A percentile compares a stretch with the other conserved stretches of the same genome.
Evolutionary conservation across 1,140 invertebrate species (phyloP).

Genomic region (Aphelinus atriplicis): DNA sequence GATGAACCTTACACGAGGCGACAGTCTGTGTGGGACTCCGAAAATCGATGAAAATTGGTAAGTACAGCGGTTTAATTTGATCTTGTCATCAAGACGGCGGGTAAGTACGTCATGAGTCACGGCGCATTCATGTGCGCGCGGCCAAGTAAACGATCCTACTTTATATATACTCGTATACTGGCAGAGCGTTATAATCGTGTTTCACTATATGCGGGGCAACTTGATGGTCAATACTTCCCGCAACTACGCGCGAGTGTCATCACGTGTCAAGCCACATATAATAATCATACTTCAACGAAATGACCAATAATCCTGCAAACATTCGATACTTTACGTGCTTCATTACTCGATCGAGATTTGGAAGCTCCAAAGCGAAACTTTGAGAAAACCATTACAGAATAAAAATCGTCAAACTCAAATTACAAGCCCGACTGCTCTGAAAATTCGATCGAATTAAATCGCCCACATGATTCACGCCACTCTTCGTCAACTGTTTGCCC

Average conservation of each 20-base stretch:
- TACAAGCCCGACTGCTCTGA: too few relatives aligned
- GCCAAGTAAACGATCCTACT: conserved; percentile 6
- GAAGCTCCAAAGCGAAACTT: too few relatives aligned
- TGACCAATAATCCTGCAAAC: not conserved
- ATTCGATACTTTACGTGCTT: too few relatives aligned
- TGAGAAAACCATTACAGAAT: too few relatives aligned
- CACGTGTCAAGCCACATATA: not conserved
- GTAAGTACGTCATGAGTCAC: conserved; percentile 14
- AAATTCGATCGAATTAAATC: too few relatives aligned
- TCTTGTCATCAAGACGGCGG: not conserved
- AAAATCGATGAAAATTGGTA: not conserved
- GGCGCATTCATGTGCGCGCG: not conserved
- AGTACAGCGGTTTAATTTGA: conserved; percentile 2
- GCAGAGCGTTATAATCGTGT: conserved; percentile 21
- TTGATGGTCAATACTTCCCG: not conserved
- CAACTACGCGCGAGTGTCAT: not conserved
- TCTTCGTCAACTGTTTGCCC: too few relatives aligned
- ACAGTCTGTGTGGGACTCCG: too few relatives aligned
- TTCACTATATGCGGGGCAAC: conserved; percentile 18
- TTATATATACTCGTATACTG: not conserved
- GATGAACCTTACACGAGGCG: too few relatives aligned
- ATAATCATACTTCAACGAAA: not conserved
- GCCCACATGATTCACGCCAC: too few relatives aligned
- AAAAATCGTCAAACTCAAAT: too few relatives aligned
- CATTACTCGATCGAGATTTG: too few relatives aligned